A percentile compares a stretch with the other conserved stretches of the same genome.
These are phyloP conservation scores for Amphimedon queenslandica DNA, from an alignment of 37 sponge, comb jelly and placozoan genomes.

Conservation along the genomic window DNA sequence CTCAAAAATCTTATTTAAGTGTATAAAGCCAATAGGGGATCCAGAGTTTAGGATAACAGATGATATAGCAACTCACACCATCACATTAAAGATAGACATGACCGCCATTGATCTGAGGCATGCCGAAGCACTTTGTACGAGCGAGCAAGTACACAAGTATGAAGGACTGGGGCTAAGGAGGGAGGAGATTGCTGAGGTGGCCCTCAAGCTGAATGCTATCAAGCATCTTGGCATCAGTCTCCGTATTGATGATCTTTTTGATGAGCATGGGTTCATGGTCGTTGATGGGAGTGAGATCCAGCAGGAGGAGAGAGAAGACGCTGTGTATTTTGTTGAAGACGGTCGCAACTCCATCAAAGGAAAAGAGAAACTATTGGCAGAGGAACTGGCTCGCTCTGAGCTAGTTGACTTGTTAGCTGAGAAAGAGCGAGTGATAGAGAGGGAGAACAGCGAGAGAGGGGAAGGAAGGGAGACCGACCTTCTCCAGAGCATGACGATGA, in stretches of 20 bases:
- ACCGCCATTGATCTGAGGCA: conserved; percentile 37
- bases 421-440: background rate
- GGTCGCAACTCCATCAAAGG: conserved; percentile 5
- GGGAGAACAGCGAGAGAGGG: conserved; percentile 18
- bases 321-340: conserved; percentile 25
- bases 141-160: conserved; percentile 16
- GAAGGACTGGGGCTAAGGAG: conserved; percentile 27
- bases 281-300: conserved; percentile 22
- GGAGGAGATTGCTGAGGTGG: conserved; percentile 55
- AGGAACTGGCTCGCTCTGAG: conserved; percentile 1
- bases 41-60: conserved; percentile 55
- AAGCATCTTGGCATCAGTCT: conserved; percentile 44
- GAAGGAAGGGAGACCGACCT: conserved; percentile 36
- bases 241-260: conserved; percentile 62
- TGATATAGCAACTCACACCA: conserved; percentile 71
- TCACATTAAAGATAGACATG: conserved; percentile 58
- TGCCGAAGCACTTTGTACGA: conserved; percentile 16
- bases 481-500: conserved; percentile 64
- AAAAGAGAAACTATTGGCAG: background rate
- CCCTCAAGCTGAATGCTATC: conserved; percentile 53
- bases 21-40: conserved; percentile 61
- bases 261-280: conserved; percentile 45
- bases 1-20: conserved; percentile 55
- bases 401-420: background rate
- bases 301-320: background rate